Evolutionary conservation across 2,797 vertebrate genomes (phyloP), one percentile per base, ranked within the genome.

Genomic region (Parauchenoglanis punctatus): DNA sequence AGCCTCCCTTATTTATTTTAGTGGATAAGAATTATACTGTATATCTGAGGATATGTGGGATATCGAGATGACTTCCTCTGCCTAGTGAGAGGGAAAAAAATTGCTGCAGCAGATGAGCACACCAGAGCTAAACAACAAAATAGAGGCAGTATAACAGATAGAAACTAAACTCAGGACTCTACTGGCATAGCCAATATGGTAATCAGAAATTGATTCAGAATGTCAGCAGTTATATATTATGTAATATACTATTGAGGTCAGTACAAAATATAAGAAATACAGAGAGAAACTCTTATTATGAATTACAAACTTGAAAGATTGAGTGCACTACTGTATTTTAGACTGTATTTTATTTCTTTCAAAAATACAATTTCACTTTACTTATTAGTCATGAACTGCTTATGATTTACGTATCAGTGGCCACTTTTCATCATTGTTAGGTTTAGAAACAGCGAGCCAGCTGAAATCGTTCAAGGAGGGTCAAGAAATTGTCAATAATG

Each of bases 141-240:
- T 10, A 35, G n/a, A 75, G 28, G 11, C 28, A 40, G 7, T 2
- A 46, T 20, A 89, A 17, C 18, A 78, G 77, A 63, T 58, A 85
- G 54, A 58, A 88, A 84, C 78, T 70, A 84, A 84, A 77, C 65
- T 82, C 75, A 23, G 59, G 54, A 73, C 56, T 63, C 65, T 70
- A 78, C 77, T 52, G 84, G 28, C 58, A 28, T 18, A 67, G 81
- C 72, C 83, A 89, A 87, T 88, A 89, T 85, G 88, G 82, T 88
- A 83, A 91, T 87, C 78, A 88, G 80, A 80, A 78, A 88, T 85
- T 85, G 86, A 91, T 90, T 86, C 77, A 40, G 61, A 87, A 75
- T 18, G 59, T 54, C 80, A 85, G 86, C 81, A 86, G 87, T 85
- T 87, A 89, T 65, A 28, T 84, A 85, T 91, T 87, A 89, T 88